Conservation (phyloP, 2,888 invertebrate genomes). For the Oeneis ivallda region DNA sequence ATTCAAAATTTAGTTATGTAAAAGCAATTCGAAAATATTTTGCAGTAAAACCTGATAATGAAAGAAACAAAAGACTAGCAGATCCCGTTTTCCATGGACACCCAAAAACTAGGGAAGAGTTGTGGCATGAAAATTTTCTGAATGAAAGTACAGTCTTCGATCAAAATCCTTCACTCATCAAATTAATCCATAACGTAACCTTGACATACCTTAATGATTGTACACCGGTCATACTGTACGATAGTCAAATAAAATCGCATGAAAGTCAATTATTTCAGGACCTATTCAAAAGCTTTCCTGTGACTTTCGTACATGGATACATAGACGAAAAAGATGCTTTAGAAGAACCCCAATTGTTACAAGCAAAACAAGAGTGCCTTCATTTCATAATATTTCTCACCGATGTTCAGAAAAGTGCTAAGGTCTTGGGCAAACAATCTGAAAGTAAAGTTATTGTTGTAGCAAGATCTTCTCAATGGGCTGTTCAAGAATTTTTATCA, state of each 20-base stretch:
- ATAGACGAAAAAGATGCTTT: constrained; percentile 76
- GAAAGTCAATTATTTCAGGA: constrained; percentile 81
- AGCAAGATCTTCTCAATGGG: constrained; percentile 88
- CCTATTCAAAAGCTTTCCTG: constrained; percentile 80
- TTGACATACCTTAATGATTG: constrained; percentile 83
- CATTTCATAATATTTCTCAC: constrained; percentile 86
- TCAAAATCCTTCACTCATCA: constrained; percentile 82
- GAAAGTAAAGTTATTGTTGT: constrained; percentile 85
- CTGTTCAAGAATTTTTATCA: constrained; percentile 86
- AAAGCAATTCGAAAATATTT: not conserved
- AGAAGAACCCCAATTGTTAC: constrained; percentile 67
- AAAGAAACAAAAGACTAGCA: constrained; percentile 54
- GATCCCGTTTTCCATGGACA: constrained; percentile 81
- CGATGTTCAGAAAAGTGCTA: constrained; percentile 82
- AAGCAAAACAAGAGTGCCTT: constrained; percentile 76
- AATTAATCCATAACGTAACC: constrained; percentile 82
- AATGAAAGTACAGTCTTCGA: constrained; percentile 62
- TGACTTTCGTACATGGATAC: constrained; percentile 83
- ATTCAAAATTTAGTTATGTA: not conserved
- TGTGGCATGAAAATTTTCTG: constrained; percentile 78
- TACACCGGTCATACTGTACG: constrained; percentile 85
- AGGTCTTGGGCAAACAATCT: constrained; percentile 83
- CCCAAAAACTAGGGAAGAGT: constrained; percentile 81
- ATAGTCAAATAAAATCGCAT: constrained; percentile 78
- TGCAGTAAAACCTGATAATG: not conserved